A percentile compares a stretch with the other conserved stretches of the same genome.
Evolutionary conservation across 2,797 vertebrate species (phyloP).

Genomic region (Chaenodraco wilsoni): DNA sequence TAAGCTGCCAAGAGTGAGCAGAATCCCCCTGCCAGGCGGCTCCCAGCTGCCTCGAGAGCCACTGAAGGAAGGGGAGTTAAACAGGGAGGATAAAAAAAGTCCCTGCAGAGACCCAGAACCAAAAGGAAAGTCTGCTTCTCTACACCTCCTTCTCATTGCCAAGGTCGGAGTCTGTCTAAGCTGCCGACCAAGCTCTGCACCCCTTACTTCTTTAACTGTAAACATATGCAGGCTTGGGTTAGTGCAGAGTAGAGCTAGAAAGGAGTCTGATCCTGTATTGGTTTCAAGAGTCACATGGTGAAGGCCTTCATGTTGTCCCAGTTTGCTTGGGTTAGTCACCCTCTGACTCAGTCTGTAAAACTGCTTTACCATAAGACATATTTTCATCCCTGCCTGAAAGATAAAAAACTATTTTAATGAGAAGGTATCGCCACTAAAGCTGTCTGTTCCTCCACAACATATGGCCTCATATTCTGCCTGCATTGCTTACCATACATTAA

Average conservation of each 20-base stretch:
- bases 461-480: conserved; percentile 16
- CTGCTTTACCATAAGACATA: conserved; percentile 1
- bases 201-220: conserved; percentile 55
- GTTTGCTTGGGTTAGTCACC: not conserved
- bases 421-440: conserved; percentile 16
- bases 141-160: conserved; percentile 55
- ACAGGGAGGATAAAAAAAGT: conserved; percentile 72
- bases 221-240: conserved; percentile 59
- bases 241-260: conserved; percentile 29
- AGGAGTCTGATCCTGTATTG: conserved; percentile 13
- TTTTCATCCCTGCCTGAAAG: conserved; percentile 8
- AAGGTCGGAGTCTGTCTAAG: conserved; percentile 55
- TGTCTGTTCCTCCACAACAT: conserved; percentile 13
- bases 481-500: conserved; percentile 2
- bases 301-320: conserved; percentile 9
- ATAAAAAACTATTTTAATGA: conserved; percentile 15
- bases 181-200: conserved; percentile 50
- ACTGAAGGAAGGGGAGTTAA: conserved; percentile 72
- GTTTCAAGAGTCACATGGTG: conserved; percentile 30
- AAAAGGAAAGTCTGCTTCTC: conserved; percentile 65
- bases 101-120: conserved; percentile 62
- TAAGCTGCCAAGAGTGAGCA: conserved; percentile 81
- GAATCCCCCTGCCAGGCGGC: conserved; percentile 76
- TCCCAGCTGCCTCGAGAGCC: conserved; percentile 68
- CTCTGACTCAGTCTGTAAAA: not conserved